phyloP scores from a whole-genome alignment of 2,797 vertebrate genomes.

The Anableps anableps region DNA sequence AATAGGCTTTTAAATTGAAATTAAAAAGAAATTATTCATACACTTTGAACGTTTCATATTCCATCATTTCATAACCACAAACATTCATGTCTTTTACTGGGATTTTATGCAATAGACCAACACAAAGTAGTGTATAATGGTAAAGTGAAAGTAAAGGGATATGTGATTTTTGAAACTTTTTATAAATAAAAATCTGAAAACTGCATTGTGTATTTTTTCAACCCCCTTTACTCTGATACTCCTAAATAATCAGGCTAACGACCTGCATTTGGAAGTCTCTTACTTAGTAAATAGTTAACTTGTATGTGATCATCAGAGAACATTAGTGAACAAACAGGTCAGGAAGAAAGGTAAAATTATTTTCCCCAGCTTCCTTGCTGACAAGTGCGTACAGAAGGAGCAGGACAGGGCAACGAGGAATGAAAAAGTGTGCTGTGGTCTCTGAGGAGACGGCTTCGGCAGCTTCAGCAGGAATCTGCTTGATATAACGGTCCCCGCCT shows the following conservation, averaged over 20 bases:
- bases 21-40: neutral
- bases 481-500: too few relatives aligned
- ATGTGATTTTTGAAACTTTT: neutral
- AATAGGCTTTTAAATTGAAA: neutral
- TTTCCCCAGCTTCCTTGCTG: too few relatives aligned
- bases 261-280: neutral
- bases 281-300: neutral
- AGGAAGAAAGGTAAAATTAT: too few relatives aligned
- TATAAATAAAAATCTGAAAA: neutral
- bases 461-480: too few relatives aligned
- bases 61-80: neutral
- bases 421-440: too few relatives aligned
- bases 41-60: neutral
- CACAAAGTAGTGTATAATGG: neutral
- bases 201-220: neutral
- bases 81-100: neutral
- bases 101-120: neutral
- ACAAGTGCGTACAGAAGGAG: too few relatives aligned
- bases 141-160: too few relatives aligned
- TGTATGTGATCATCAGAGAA: neutral
- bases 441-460: too few relatives aligned
- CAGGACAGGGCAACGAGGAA: too few relatives aligned
- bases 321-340: too few relatives aligned
- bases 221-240: neutral
- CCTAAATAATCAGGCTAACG: neutral